Base-by-base conservation (phyloP, 2,888 invertebrate species). In the Steinernema scapterisci region DNA sequence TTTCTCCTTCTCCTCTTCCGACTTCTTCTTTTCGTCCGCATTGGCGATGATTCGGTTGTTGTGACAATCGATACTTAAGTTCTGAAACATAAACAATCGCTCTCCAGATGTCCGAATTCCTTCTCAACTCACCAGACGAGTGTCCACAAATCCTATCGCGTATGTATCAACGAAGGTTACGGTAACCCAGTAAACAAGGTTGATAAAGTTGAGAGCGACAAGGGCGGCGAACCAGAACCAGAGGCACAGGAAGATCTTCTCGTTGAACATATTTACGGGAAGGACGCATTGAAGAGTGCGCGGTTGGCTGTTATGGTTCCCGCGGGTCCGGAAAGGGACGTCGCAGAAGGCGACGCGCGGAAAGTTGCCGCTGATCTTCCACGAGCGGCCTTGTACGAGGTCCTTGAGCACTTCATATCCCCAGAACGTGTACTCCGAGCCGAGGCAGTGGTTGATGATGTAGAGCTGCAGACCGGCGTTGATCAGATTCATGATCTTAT, bases 401-500 rank as follows among this genome's bases (percentile, higher is more conserved):
- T 75, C 75, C 13, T 45, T 7, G 25, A 75, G 54, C 23, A 75
- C 73, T n/a, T 45, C 73, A 31, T 70, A 70, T 16, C 75, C 75
- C 75, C 75, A 75, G 19, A 48, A 70, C 19, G 52, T 44, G 54
- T 75, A 73, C 70, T 63, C 27, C 6, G 48, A 23, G 38, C 72
- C 88, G 76, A 88, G 81, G 75, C 88, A 87, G n/a, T 80, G 80
- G 52, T 85, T 84, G 56, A 88, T 79, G 51, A 88, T 77, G 75
- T 86, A 81, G 76, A 87, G 86, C 80, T 88, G 88, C 44, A 86
- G 78, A 70, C 84, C 78, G 72, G 85, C 84, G 76, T 88, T 88
- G 77, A 87, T 77, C 52, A 88, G 81, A 77, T 87, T 88, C 75
- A 88, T 80, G 16, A 23, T 16, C 31, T 63, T 63, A 31, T 63